A percentile compares a stretch with the other conserved stretches of the same genome.
These are phyloP conservation scores for Cartodere bifasciata DNA, from an alignment of 2,888 invertebrate species.

Conservation along the genomic window DNA sequence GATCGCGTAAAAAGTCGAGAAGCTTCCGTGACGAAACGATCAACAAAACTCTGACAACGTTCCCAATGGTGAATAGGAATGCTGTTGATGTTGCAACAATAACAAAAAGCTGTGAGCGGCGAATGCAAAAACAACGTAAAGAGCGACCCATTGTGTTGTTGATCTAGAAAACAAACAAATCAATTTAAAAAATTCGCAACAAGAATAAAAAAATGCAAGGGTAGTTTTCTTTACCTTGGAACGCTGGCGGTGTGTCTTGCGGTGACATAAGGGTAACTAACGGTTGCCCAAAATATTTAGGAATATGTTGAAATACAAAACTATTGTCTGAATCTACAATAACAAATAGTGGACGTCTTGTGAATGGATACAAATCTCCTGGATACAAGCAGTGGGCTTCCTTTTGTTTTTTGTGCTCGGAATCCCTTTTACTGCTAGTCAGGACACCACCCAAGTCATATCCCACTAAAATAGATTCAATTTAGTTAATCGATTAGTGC, in stretches of 20 bases:
- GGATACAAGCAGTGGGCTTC: slow-evolving; percentile 78
- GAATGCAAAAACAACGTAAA: slow-evolving; percentile 93
- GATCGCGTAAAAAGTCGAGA: slow-evolving; percentile 70
- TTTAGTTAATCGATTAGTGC: background rate
- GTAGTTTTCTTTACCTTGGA: slow-evolving; percentile 59
- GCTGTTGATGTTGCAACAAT: slow-evolving; percentile 77
- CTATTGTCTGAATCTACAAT: slow-evolving; percentile 95
- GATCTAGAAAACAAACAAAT: slow-evolving; percentile 41
- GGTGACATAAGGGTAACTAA: slow-evolving; percentile 89
- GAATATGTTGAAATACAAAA: slow-evolving; percentile 82
- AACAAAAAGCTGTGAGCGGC: slow-evolving; percentile 84
- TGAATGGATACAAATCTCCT: slow-evolving; percentile 86
- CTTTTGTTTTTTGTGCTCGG: slow-evolving; percentile 42
- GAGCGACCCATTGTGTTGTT: slow-evolving; percentile 77
- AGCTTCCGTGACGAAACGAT: slow-evolving; percentile 82
- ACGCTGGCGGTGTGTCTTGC: slow-evolving; percentile 72
- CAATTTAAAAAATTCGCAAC: background rate
- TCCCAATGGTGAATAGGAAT: slow-evolving; percentile 84
- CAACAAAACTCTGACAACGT: slow-evolving; percentile 74
- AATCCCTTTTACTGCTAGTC: slow-evolving; percentile 76
- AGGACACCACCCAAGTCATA: slow-evolving; percentile 86
- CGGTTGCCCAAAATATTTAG: slow-evolving; percentile 83
- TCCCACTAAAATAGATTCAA: slow-evolving; percentile 47
- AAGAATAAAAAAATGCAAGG: background rate
- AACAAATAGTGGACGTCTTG: slow-evolving; percentile 82